Conservation (phyloP, 2,797 vertebrate genomes). For the Menidia menidia region DNA sequence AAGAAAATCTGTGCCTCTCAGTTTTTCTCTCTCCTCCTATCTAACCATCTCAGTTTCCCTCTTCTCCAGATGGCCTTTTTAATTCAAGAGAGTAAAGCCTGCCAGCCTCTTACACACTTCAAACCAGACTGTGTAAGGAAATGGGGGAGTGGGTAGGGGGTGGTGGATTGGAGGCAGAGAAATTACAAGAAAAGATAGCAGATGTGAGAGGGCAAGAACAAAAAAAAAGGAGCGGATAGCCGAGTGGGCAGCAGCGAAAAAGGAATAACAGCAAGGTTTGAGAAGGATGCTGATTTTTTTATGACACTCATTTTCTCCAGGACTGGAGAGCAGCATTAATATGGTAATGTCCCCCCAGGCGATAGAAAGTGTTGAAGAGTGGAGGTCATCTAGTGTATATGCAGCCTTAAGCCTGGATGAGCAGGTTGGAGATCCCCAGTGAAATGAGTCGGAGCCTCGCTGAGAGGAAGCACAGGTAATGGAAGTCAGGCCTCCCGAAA, state of each 20-base stretch:
- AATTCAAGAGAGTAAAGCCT: conserved; percentile 76
- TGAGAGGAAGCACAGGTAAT: conserved; percentile 66
- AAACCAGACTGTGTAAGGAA: conserved; percentile 72
- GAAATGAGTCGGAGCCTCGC: conserved; percentile 54
- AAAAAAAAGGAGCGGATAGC: conserved; percentile 10
- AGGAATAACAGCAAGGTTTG: conserved; percentile 25
- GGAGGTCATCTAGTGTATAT: conserved; percentile 75
- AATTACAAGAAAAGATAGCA: conserved; percentile 57
- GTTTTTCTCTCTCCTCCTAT: conserved; percentile 57
- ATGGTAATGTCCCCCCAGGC: conserved; percentile 77
- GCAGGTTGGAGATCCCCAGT: conserved; percentile 64
- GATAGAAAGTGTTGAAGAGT: conserved; percentile 56
- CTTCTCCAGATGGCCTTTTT: conserved; percentile 82
- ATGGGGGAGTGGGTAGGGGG: conserved; percentile 55
- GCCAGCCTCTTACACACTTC: conserved; percentile 78
- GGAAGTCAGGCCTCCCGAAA: conserved; percentile 68
- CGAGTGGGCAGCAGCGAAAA: conserved; percentile 25
- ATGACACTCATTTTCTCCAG: conserved; percentile 70
- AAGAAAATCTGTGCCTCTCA: conserved; percentile 49
- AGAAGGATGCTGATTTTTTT: conserved; percentile 57
- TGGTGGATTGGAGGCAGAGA: conserved; percentile 19
- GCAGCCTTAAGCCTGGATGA: conserved; percentile 54
- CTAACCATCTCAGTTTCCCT: conserved; percentile 62
- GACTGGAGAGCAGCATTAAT: conserved; percentile 75
- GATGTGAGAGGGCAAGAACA: conserved; percentile 34